Base-by-base conservation (phyloP, 2,888 invertebrate genomes). In the Terebella lapidaria region DNA sequence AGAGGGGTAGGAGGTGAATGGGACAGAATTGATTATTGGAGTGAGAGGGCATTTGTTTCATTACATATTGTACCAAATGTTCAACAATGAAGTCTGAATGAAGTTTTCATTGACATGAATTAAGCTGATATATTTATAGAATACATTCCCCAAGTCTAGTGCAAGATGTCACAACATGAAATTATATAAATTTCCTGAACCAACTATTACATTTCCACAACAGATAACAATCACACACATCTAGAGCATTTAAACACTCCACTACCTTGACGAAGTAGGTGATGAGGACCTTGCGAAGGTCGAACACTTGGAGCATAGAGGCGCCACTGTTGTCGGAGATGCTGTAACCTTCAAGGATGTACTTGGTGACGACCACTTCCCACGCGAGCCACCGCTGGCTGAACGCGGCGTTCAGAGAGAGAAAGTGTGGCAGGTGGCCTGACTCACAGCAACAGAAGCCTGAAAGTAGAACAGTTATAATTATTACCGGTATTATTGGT, bases 181-280 rank as follows among this genome's bases (percentile, higher is more conserved):
- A n/a, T n/a, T n/a, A n/a, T n/a, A n/a, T n/a, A n/a, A n/a, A n/a
- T n/a, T n/a, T n/a, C n/a, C n/a, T n/a, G n/a, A n/a, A n/a, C n/a
- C n/a, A n/a, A n/a, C n/a, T n/a, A n/a, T n/a, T n/a, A n/a, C n/a
- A n/a, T n/a, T n/a, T n/a, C n/a, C n/a, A n/a, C n/a, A n/a, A n/a
- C n/a, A n/a, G n/a, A n/a, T n/a, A n/a, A n/a, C n/a, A n/a, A n/a
- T n/a, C n/a, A n/a, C n/a, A n/a, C n/a, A n/a, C n/a, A n/a, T n/a
- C n/a, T n/a, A n/a, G n/a, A n/a, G n/a, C n/a, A n/a, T n/a, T n/a
- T n/a, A n/a, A n/a, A n/a, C n/a, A n/a, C n/a, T n/a, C n/a, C n/a
- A n/a, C n/a, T 75, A 92, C 92, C 87, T 97, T 96, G 49, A 99
- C 93, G 75, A 96, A 99, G 79, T 96, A 95, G 0, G 94, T 94